Evolutionary conservation across 2,888 invertebrate species (phyloP).

Genomic region (Yponomeuta sedellus): DNA sequence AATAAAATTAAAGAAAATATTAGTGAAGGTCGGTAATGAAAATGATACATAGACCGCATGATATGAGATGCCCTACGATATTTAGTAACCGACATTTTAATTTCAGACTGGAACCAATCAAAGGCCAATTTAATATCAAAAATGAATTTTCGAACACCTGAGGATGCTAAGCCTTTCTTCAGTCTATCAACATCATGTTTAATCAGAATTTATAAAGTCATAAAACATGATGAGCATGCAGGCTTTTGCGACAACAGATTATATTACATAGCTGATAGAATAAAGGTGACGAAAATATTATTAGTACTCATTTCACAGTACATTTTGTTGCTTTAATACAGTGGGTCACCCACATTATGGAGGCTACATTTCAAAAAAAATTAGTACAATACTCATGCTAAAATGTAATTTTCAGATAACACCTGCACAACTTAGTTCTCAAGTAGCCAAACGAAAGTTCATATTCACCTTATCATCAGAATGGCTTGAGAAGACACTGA

Average conservation of each 20-base stretch:
- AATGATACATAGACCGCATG: slow-evolving; percentile 7
- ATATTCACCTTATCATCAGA: slow-evolving; percentile 73
- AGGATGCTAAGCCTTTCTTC: slow-evolving; percentile 73
- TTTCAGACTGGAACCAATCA: slow-evolving; percentile 33
- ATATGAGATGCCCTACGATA: too few relatives aligned
- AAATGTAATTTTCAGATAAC: slow-evolving; percentile 44
- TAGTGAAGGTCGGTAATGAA: not conserved
- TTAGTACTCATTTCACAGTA: slow-evolving; percentile 15
- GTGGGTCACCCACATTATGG: too few relatives aligned
- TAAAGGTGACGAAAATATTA: slow-evolving; percentile 44
- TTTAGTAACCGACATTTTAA: not conserved
- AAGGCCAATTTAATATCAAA: slow-evolving; percentile 55
- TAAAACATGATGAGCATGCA: slow-evolving; percentile 51
- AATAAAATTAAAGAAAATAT: not conserved
- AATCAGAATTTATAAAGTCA: slow-evolving; percentile 44
- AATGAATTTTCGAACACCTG: slow-evolving; percentile 57
- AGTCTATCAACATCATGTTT: slow-evolving; percentile 54
- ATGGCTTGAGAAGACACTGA: slow-evolving; percentile 70
- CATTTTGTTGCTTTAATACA: slow-evolving; percentile 9
- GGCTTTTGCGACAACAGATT: slow-evolving; percentile 70
- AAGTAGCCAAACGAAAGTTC: slow-evolving; percentile 69
- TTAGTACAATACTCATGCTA: not conserved
- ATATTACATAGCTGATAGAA: slow-evolving; percentile 71
- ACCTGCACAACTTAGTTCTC: slow-evolving; percentile 59
- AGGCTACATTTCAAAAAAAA: too few relatives aligned